Evolutionary conservation across 2,113 vertebrate species (phyloP).

Genomic region (Centrocercus urophasianus): DNA sequence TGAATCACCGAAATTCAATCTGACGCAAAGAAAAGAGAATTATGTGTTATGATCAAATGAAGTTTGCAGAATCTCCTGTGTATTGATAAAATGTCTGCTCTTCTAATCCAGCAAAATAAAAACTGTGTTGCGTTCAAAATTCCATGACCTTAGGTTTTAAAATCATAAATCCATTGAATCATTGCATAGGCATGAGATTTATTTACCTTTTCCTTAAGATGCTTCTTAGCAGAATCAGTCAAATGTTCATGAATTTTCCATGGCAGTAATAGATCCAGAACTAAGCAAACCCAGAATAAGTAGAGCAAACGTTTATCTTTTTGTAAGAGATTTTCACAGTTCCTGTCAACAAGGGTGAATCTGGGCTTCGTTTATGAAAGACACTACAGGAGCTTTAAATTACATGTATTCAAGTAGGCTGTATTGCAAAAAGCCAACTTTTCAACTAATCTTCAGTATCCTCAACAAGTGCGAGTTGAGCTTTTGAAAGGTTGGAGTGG

Average conservation of each 20-base stretch:
- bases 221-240: neutral
- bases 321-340: neutral
- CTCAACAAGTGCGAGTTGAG: neutral
- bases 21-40: neutral
- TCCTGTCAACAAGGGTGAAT: neutral
- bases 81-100: constrained; percentile 2
- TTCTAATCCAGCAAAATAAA: constrained; percentile 12
- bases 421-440: neutral
- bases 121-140: constrained; percentile 18
- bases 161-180: neutral
- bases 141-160: neutral
- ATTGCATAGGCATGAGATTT: neutral
- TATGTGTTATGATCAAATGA: neutral
- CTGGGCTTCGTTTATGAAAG: neutral
- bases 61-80: neutral
- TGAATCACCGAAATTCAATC: neutral
- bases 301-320: neutral
- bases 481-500: neutral
- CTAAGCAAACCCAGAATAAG: neutral
- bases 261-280: neutral
- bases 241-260: constrained; percentile 1
- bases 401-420: neutral
- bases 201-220: neutral
- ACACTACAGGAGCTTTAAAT: neutral
- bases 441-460: neutral